Evolutionary conservation across 2,888 invertebrate genomes (phyloP).

Genomic region (Lepidonotus clava): DNA sequence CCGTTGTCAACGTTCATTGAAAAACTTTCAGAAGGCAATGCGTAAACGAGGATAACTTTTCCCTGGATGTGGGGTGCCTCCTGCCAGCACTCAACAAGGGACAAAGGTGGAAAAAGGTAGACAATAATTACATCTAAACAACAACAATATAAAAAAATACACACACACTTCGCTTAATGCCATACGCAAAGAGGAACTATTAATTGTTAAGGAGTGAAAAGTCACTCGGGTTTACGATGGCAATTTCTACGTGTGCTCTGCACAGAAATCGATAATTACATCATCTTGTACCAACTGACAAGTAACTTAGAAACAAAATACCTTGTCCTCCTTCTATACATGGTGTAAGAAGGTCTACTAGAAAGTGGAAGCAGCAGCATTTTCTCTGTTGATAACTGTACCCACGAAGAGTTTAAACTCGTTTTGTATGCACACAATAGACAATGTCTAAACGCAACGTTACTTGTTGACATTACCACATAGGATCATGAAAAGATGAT

Average conservation of each 20-base stretch:
- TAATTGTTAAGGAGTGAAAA: neutral
- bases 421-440: constrained; percentile 11
- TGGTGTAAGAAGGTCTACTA: neutral
- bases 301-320: constrained; percentile 8
- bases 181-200: constrained; percentile 2
- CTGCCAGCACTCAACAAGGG: constrained; percentile 24
- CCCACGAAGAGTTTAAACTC: constrained; percentile 15
- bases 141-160: constrained; percentile 33
- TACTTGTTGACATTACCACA: constrained; percentile 41
- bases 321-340: neutral
- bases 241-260: constrained; percentile 16
- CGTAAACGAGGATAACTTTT: constrained; percentile 16
- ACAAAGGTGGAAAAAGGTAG: neutral
- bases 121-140: constrained; percentile 41
- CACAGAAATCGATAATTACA: neutral
- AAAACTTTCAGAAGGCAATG: constrained; percentile 31
- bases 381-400: neutral
- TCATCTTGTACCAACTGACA: neutral
- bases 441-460: constrained; percentile 5
- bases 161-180: constrained; percentile 19
- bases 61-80: constrained; percentile 33
- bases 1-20: constrained; percentile 1
- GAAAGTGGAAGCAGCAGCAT: constrained; percentile 47
- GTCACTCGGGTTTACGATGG: constrained; percentile 2
- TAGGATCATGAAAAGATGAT: neutral